Conservation (phyloP, 2,797 vertebrate species). For the Rhodeus uyekii region DNA sequence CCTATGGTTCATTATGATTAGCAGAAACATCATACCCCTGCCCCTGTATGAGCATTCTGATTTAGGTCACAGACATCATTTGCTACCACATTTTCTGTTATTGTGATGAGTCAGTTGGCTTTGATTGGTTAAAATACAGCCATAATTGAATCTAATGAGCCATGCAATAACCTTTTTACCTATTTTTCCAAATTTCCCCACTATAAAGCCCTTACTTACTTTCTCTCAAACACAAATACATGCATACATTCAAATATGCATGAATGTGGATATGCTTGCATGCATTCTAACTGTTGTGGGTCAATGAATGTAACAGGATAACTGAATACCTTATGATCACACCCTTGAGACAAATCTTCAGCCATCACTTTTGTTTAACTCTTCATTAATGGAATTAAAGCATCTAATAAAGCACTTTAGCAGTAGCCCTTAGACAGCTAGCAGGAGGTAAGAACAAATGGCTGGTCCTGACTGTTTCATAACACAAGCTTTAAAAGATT, state of each 20-base stretch:
- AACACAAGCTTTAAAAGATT: slow-evolving; percentile 50
- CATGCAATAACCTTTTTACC: slow-evolving; percentile 26
- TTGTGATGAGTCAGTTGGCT: slow-evolving; percentile 48
- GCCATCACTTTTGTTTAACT: slow-evolving; percentile 30
- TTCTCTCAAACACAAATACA: slow-evolving; percentile 6
- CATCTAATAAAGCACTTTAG: slow-evolving; percentile 37
- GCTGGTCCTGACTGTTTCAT: slow-evolving; percentile 45
- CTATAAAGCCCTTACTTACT: background rate
- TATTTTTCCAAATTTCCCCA: too few relatives aligned
- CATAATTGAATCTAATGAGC: slow-evolving; percentile 58
- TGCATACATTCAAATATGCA: background rate
- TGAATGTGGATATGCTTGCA: background rate
- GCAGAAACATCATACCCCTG: slow-evolving; percentile 18
- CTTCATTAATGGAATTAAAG: slow-evolving; percentile 43
- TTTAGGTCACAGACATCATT: slow-evolving; percentile 51
- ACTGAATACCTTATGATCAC: background rate
- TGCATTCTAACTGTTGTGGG: background rate
- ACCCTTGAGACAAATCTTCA: slow-evolving; percentile 7
- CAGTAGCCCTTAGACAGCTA: slow-evolving; percentile 30
- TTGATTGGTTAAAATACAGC: slow-evolving; percentile 53
- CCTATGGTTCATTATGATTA: slow-evolving; percentile 38
- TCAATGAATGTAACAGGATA: slow-evolving; percentile 20
- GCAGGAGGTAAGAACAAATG: slow-evolving; percentile 33
- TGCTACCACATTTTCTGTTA: slow-evolving; percentile 46
- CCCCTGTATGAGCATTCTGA: slow-evolving; percentile 26